Percentiles rank a stretch among this genome's conserved stretches.
These are phyloP conservation scores for Pseudococcus longispinus DNA, from an alignment of 2,888 invertebrate species.

Conservation along the genomic window DNA sequence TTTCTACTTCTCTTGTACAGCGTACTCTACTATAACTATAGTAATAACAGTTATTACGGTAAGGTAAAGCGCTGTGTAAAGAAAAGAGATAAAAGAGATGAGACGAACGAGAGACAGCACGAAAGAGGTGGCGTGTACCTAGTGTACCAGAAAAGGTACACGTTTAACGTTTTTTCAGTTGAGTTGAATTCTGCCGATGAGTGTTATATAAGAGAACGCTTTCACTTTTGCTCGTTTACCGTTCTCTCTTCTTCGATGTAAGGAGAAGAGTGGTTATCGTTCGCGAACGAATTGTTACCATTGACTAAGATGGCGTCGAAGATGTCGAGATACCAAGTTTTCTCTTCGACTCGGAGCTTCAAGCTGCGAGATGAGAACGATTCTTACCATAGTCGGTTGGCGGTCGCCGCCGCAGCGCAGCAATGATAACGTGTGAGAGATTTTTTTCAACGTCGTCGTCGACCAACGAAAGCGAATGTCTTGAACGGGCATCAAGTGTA, in stretches of 20 bases:
- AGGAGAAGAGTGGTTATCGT: not conserved
- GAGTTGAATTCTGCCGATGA: conserved; percentile 51
- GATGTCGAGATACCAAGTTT: not conserved
- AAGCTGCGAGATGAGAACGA: not conserved
- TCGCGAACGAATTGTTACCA: conserved; percentile 2
- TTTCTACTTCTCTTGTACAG: conserved; percentile 13
- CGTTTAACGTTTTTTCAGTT: conserved; percentile 55
- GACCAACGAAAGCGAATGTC: conserved; percentile 35
- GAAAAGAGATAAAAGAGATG: not conserved
- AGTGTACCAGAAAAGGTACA: conserved; percentile 55
- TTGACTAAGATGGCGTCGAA: not conserved
- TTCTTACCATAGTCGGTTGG: not conserved
- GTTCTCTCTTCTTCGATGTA: conserved; percentile 48
- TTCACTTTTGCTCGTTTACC: conserved; percentile 50
- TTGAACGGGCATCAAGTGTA: conserved; percentile 42
- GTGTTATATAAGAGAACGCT: conserved; percentile 51
- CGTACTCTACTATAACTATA: too few species aligned
- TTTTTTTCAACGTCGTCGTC: not conserved
- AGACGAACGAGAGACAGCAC: not conserved
- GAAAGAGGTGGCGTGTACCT: not conserved
- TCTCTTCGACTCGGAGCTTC: not conserved
- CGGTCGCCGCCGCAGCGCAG: not conserved
- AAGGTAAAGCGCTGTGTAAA: not conserved
- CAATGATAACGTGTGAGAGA: not conserved
- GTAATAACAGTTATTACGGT: conserved; percentile 45